Evolutionary conservation across 2,113 vertebrate species (phyloP).

Genomic region (Pterocles gutturalis): DNA sequence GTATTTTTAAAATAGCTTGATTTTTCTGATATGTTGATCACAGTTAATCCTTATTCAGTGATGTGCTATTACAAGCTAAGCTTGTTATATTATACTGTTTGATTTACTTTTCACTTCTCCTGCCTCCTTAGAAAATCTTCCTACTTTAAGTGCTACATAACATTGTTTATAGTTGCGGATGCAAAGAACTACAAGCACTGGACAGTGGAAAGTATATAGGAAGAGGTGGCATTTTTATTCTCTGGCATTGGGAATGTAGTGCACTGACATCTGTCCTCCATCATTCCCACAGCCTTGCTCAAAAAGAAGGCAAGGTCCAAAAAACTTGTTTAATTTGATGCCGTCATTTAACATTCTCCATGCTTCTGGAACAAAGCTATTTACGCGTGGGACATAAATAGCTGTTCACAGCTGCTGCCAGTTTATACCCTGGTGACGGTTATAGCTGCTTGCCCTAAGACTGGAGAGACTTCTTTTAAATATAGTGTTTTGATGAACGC

Average conservation of each 20-base stretch:
- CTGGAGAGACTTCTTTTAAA: constrained; percentile 10
- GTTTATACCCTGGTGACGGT: not conserved
- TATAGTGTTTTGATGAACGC: not conserved
- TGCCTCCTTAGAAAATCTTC: not conserved
- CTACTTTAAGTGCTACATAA: not conserved
- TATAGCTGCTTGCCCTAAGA: constrained; percentile 3
- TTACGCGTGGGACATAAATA: not conserved
- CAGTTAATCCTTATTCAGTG: not conserved
- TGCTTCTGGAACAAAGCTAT: constrained; percentile 39
- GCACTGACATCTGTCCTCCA: not conserved
- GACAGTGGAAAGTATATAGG: not conserved
- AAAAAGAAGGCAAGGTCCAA: not conserved
- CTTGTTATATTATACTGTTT: not conserved
- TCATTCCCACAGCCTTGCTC: not conserved
- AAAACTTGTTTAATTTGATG: constrained; percentile 4
- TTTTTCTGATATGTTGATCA: not conserved
- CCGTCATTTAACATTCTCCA: constrained; percentile 24
- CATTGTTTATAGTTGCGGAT: not conserved
- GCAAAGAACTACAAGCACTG: not conserved
- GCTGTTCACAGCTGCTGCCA: constrained; percentile 35
- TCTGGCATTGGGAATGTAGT: fast-evolving
- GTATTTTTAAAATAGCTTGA: not conserved
- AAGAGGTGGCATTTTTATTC: not conserved
- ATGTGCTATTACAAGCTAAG: not conserved
- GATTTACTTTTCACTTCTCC: not conserved